Base-by-base conservation (phyloP, 1,140 invertebrate genomes). In the Laodelphax striatellus region DNA sequence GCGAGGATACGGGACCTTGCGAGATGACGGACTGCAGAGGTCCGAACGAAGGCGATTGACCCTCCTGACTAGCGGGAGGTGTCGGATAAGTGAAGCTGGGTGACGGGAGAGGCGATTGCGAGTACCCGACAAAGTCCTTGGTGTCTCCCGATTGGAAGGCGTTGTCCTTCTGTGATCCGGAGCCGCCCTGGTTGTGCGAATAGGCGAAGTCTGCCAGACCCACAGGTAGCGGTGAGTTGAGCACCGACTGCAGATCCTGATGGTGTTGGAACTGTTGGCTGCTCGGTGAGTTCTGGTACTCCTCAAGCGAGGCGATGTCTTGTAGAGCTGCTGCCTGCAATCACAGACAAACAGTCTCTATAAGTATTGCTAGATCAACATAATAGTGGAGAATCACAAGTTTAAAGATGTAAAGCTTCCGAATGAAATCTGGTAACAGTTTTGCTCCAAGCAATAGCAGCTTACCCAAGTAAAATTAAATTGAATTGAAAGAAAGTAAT, bases 31-130 rank as follows among this genome's bases (percentile, higher is more conserved):
- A 68, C 59, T 68, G 66, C 13, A 69, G 61, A 59, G 76, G 75
- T 24, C 71, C 71, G 58, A 79, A 76, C 28, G 76, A 76, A 8
- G 82, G 82, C 61, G 80, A 83, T 63, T 82, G 79, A 16, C 86
- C 87, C 72, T 90, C 88, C 65, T 90, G 87, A 65, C 87, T 90
- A 0, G 87, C 87, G 14, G 87, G 87, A 53, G 88, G 87, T 4
- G 88, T 90, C 10, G 88, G 87, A 71, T 91, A 91, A 10, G 87
- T 83, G 63, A 87, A 82, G 60, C 81, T 83, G 0, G 83, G 84
- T n/a, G 87, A 89, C 10, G 84, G 80, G 57, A 86, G 69, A 0
- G 85, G 82, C 41, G 81, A 81, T 28, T 74, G 73, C 8, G 62
- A 53, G 68, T 79, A 67, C 1, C 43, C 41, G 22, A 55, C 54